A percentile compares a stretch with the other conserved stretches of the same genome.
Evolutionary conservation across 1,140 invertebrate genomes (phyloP).

Genomic region (Diachasmimorpha longicaudata): DNA sequence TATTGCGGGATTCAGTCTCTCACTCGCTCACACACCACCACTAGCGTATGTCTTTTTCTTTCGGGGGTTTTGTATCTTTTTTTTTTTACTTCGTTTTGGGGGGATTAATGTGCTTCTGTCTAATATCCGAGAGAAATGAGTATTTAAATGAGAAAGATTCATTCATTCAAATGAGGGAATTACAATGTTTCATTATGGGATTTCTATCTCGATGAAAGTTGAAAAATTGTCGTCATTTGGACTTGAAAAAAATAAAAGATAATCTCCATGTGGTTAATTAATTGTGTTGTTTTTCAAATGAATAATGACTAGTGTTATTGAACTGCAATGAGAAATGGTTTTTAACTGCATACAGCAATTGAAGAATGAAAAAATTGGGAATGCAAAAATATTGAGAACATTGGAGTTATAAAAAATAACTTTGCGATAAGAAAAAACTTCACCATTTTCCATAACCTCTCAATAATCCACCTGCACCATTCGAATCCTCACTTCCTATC

Average conservation of each 20-base stretch:
- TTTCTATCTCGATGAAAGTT: background rate
- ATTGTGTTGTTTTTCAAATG: no score
- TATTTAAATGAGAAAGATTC: conserved; percentile 4
- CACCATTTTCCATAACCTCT: background rate
- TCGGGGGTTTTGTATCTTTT: background rate
- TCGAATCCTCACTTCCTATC: background rate
- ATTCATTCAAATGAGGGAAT: background rate
- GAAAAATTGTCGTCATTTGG: no score
- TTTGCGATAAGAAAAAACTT: no score
- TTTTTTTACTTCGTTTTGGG: background rate
- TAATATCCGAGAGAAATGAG: background rate
- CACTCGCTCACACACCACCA: background rate
- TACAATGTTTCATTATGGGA: background rate
- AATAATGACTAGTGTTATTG: no score
- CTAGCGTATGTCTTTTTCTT: conserved; percentile 12
- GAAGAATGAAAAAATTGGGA: no score
- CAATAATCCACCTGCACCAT: background rate
- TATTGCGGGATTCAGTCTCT: conserved; percentile 40
- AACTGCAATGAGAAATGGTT: no score
- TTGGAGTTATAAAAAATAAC: no score
- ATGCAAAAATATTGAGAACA: no score
- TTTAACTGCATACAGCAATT: no score
- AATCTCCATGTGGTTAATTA: no score
- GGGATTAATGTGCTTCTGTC: conserved; percentile 8
- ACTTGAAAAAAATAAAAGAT: no score